Percentiles rank a stretch among this genome's conserved stretches.
These are phyloP conservation scores for Semnornis frantzii DNA, from an alignment of 2,113 vertebrate species.

Conservation along the genomic window DNA sequence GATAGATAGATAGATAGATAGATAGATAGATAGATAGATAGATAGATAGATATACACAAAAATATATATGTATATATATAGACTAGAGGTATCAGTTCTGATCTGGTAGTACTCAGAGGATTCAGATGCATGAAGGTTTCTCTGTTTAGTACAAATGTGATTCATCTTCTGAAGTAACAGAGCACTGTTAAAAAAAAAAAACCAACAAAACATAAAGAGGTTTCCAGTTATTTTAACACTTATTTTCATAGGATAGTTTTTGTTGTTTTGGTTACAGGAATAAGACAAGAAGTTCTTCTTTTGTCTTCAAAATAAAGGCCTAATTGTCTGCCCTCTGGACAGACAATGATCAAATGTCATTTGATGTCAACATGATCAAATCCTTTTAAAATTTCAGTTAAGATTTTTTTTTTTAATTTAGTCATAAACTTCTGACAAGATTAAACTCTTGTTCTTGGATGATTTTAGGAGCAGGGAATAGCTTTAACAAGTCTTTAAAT, in stretches of 20 bases:
- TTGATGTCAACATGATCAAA: neutral
- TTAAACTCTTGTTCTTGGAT: slow-evolving; percentile 1
- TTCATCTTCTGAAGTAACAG: neutral
- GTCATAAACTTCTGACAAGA: slow-evolving; percentile 9
- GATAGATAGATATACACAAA: no score
- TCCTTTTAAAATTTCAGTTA: neutral
- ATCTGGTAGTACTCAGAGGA: neutral
- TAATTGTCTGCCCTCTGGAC: neutral
- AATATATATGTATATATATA: neutral
- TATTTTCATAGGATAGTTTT: neutral
- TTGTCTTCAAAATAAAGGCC: neutral
- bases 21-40: no score
- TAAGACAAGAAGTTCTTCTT: neutral
- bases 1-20: no score
- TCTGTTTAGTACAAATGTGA: neutral
- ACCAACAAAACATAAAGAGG: neutral
- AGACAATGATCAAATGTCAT: no score
- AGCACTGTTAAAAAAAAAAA: neutral
- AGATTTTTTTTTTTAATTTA: slow-evolving; percentile 3
- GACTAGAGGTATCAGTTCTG: neutral
- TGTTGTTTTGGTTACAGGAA: neutral
- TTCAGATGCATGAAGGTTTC: neutral
- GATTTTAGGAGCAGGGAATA: neutral
- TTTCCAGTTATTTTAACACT: neutral
- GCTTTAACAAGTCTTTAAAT: slow-evolving; percentile 16